A percentile compares a stretch with the other conserved stretches of the same genome.
Evolutionary conservation across 2,888 invertebrate species (phyloP).

Genomic region (Sinelater perroti): DNA sequence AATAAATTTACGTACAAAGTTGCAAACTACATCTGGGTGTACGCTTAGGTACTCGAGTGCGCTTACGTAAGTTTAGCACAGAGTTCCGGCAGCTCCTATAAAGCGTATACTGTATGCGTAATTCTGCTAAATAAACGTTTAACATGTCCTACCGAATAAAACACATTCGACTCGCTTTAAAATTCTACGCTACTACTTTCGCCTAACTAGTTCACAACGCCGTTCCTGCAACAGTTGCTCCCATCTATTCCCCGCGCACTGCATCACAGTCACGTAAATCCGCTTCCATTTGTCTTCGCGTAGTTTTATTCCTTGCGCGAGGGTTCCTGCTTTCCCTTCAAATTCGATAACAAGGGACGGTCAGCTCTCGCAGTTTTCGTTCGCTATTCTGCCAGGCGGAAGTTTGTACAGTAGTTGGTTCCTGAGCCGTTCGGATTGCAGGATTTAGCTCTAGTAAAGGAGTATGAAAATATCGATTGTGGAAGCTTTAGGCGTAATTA

Average conservation of each 20-base stretch:
- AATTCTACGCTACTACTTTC: constrained; percentile 7
- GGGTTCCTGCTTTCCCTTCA: constrained; percentile 9
- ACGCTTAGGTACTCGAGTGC: constrained; percentile 21
- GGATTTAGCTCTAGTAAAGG: too few relatives aligned
- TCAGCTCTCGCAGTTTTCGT: too few relatives aligned
- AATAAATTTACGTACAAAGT: constrained; percentile 24
- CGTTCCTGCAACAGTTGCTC: constrained; percentile 2
- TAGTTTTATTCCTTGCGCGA: background rate
- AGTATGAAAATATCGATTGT: too few relatives aligned
- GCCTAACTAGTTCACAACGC: constrained; percentile 6
- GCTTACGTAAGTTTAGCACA: constrained; percentile 38
- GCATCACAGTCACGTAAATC: background rate
- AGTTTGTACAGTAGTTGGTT: too few relatives aligned
- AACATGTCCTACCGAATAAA: too few relatives aligned
- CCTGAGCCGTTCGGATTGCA: too few relatives aligned
- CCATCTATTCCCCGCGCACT: background rate
- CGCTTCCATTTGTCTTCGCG: background rate
- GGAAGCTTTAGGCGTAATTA: too few relatives aligned
- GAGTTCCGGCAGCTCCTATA: constrained; percentile 24
- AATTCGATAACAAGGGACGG: constrained; percentile 1
- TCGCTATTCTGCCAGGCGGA: too few relatives aligned
- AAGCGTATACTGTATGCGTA: constrained; percentile 31
- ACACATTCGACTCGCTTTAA: constrained; percentile 1
- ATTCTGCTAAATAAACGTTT: constrained; percentile 41
- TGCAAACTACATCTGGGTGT: constrained; percentile 31